phyloP scores from a whole-genome alignment of 1,140 invertebrate species.

The Leguminivora glycinivorella region DNA sequence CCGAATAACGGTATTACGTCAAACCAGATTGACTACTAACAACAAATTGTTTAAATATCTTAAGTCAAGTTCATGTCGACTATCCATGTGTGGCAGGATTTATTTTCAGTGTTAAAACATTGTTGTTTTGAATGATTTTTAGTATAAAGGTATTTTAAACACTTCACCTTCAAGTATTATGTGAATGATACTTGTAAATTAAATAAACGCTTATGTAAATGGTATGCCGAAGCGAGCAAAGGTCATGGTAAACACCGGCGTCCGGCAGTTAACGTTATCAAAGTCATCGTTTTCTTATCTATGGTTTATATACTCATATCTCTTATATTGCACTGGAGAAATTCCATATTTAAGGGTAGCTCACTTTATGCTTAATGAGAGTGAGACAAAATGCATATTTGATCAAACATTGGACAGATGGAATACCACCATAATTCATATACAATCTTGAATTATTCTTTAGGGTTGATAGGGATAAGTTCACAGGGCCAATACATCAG shows the following conservation, averaged over 20 bases:
- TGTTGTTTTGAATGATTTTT: neutral
- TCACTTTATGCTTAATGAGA: too few species aligned
- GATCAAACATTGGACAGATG: too few species aligned
- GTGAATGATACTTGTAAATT: constrained; percentile 11
- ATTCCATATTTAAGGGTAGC: too few species aligned
- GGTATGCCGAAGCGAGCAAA: constrained; percentile 29
- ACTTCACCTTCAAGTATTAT: constrained; percentile 3
- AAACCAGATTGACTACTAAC: neutral
- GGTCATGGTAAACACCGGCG: constrained; percentile 15
- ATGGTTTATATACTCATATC: neutral
- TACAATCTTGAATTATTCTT: too few species aligned
- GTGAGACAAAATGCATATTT: too few species aligned
- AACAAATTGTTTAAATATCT: neutral
- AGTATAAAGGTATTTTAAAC: neutral
- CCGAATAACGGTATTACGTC: neutral
- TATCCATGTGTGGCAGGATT: neutral
- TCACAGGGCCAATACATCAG: too few species aligned
- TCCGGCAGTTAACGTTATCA: neutral
- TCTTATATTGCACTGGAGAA: too few species aligned
- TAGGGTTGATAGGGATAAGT: too few species aligned
- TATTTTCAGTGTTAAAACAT: neutral
- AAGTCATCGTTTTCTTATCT: neutral
- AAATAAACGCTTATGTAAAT: constrained; percentile 32
- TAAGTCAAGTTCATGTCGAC: neutral
- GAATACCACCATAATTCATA: too few species aligned